Evolutionary conservation across 2,113 vertebrate genomes (phyloP).

Genomic region (Cavia aperea): DNA sequence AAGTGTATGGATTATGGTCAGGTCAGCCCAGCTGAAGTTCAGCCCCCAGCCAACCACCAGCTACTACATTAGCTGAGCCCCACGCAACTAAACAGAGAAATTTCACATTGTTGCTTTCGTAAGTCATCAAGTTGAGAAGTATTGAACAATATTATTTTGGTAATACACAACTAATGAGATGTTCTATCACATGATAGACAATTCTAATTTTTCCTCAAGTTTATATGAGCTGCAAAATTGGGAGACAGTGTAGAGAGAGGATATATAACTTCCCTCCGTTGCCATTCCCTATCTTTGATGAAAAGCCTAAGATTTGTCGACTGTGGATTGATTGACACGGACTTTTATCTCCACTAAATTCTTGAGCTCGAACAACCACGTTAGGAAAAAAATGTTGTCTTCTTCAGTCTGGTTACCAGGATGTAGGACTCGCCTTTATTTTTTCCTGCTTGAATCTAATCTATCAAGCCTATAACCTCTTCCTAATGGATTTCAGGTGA

Average conservation of each 20-base stretch:
- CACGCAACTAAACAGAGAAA: neutral
- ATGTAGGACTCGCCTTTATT: neutral
- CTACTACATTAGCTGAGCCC: neutral
- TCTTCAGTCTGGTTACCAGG: neutral
- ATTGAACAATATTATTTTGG: neutral
- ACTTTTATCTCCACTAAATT: neutral
- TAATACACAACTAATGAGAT: neutral
- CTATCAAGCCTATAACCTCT: slow-evolving; percentile 29
- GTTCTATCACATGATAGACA: neutral
- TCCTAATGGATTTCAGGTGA: slow-evolving; percentile 39
- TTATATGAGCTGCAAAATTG: neutral
- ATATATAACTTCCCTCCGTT: neutral
- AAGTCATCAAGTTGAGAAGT: neutral
- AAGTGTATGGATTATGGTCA: neutral
- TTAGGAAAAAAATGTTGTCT: neutral
- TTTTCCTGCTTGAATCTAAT: neutral
- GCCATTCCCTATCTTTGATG: neutral
- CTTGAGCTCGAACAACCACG: neutral
- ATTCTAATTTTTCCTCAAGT: neutral
- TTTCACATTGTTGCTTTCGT: neutral
- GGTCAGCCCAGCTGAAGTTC: neutral
- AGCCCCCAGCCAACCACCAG: neutral
- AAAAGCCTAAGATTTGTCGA: neutral
- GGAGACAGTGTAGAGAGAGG: neutral
- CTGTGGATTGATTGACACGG: neutral